Percentiles rank a stretch among this genome's conserved stretches.
Evolutionary conservation across 2,113 vertebrate species (phyloP).

Genomic region (Phalacrocorax aristotelis): DNA sequence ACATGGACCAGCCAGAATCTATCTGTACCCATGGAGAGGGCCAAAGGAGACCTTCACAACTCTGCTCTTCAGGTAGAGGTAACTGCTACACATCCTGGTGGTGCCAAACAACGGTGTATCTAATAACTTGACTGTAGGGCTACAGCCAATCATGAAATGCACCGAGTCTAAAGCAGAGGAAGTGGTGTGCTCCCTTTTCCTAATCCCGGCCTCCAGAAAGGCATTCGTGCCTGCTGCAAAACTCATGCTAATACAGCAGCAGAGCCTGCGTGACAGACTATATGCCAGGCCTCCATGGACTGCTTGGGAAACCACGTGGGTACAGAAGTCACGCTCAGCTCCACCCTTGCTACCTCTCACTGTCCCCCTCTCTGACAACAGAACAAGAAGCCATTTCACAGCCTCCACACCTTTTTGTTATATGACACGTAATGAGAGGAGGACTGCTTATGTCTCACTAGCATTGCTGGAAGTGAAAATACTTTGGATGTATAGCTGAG

Average conservation of each 20-base stretch:
- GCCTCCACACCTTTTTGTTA: not conserved
- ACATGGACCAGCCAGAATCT: not conserved
- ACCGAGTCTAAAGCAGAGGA: not conserved
- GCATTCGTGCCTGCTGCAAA: not conserved
- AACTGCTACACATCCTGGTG: not conserved
- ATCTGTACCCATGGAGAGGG: not conserved
- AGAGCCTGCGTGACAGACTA: not conserved
- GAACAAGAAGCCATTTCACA: not conserved
- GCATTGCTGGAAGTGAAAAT: not conserved
- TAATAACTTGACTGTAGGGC: not conserved
- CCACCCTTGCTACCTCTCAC: not conserved
- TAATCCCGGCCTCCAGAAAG: not conserved
- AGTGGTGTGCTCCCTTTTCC: not conserved
- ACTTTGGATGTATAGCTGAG: not conserved
- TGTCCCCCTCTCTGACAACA: rapidly evolving
- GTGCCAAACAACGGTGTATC: not conserved
- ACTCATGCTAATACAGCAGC: not conserved
- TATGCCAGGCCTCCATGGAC: not conserved
- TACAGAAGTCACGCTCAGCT: not conserved
- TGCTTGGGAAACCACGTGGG: not conserved
- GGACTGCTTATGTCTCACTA: not conserved
- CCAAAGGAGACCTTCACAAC: not conserved
- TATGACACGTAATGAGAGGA: not conserved
- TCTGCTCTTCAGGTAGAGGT: not conserved
- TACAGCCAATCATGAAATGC: not conserved